These are phyloP conservation scores for Aplochiton taeniatus DNA, from an alignment of 2,797 vertebrate species.

Conservation along the genomic window DNA sequence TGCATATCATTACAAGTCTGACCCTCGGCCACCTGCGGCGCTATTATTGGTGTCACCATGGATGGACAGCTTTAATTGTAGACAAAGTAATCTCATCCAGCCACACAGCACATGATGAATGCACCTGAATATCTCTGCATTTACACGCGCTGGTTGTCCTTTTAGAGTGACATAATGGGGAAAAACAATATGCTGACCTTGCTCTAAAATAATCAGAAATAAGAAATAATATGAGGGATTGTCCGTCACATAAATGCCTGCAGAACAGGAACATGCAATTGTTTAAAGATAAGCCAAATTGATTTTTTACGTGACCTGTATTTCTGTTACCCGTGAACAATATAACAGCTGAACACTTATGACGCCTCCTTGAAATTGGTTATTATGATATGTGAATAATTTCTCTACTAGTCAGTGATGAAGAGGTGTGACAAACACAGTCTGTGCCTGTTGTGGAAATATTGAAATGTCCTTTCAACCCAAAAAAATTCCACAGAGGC, in stretches of 20 bases:
- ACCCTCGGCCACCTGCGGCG: constrained; percentile 64
- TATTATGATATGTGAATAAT: no score
- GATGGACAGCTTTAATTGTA: constrained; percentile 62
- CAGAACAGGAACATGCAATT: neutral
- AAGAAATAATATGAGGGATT: neutral
- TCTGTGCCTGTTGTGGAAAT: no score
- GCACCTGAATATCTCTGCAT: constrained; percentile 13
- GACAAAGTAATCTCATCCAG: constrained; percentile 55
- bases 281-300: no score
- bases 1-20: constrained; percentile 63
- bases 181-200: constrained; percentile 17
- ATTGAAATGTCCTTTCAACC: no score
- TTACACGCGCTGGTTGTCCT: constrained; percentile 29
- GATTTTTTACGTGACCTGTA: no score
- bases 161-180: constrained; percentile 10
- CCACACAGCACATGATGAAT: constrained; percentile 28
- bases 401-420: no score
- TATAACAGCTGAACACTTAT: no score
- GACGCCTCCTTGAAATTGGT: no score
- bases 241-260: neutral
- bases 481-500: no score
- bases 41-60: constrained; percentile 57
- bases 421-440: no score
- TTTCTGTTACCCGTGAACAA: no score
- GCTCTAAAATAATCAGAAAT: neutral